phyloP scores from a whole-genome alignment of 2,888 invertebrate species.

The Podotricha telesiphe region DNA sequence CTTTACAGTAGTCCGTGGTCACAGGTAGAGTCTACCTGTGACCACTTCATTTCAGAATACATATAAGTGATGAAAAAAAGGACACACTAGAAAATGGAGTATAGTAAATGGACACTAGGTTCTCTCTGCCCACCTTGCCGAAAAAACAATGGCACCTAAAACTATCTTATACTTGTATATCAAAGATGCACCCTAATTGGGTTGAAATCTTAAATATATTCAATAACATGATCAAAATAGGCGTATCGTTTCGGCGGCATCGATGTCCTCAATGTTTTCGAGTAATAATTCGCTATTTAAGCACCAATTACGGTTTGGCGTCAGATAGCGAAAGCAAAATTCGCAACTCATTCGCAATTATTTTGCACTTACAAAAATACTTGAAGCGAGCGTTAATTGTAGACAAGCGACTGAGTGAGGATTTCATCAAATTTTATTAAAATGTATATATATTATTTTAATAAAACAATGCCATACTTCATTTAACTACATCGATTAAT shows the following conservation, averaged over 20 bases:
- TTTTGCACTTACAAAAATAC: conserved; percentile 72
- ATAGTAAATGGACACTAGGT: too few species aligned
- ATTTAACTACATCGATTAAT: too few species aligned
- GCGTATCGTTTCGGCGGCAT: conserved; percentile 35
- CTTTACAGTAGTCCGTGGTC: too few species aligned
- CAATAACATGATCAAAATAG: conserved; percentile 18
- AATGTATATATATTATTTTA: not conserved
- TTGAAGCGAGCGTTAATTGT: conserved; percentile 70
- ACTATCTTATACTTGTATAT: too few species aligned
- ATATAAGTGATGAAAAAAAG: too few species aligned
- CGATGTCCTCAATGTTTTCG: conserved; percentile 52
- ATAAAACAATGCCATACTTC: too few species aligned
- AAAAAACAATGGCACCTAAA: too few species aligned
- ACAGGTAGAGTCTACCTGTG: too few species aligned
- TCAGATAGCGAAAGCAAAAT: conserved; percentile 69
- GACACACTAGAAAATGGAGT: too few species aligned
- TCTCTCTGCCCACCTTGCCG: too few species aligned
- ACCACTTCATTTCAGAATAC: too few species aligned
- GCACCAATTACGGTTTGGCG: conserved; percentile 69
- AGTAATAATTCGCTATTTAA: conserved; percentile 66
- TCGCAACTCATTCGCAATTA: conserved; percentile 76
- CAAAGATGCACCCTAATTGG: too few species aligned
- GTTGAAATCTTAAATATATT: not conserved
- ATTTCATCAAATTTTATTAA: not conserved
- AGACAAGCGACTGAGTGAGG: conserved; percentile 47